Evolutionary conservation across 2,113 vertebrate species (phyloP), one percentile per base, ranked within the genome.

Genomic region (Istiophorus platypterus): DNA sequence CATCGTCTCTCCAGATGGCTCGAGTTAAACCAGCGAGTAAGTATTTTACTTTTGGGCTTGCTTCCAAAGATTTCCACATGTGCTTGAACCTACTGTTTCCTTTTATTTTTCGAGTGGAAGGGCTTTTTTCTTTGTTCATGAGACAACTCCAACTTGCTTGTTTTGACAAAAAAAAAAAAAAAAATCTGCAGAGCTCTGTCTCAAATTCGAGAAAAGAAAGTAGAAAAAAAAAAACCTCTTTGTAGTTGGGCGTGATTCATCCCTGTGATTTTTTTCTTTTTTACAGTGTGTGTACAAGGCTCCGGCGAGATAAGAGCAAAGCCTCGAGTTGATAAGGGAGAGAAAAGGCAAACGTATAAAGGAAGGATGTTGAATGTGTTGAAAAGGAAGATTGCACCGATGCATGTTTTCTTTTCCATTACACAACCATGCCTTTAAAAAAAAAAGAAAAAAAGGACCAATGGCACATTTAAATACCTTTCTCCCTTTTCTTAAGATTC

Each of bases 1-100:
- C 62, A 61, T 80, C 61, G 54, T 81, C 79, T 77, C 42, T 77
- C 64, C 78, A 87, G 85, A 90, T 87, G 70, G 81, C 90, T 90
- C 81, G n/a, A 56, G 90, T 85, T 87, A 78, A 85, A 84, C 61
- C 56, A 51, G 27, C 51, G 69, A 76, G 63, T 82, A 72, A 89
- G 88, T 87, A 63, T 66, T 81, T 85, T 68, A 72, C 49, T 79
- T 84, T 76, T 54, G 37, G 80, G 80, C 70, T 62, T n/a, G 71
- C 83, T 86, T 84, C 78, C 75, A 86, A 85, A 81, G 64, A 73
- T 34, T 51, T 62, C 69, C 69, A 51, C 69, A 69, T 54, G 31
- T 45, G 71, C 57, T 80, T 1, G 10, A 81, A 56, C 52, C 62
- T 17, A 5, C 41, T 17, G 31, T 63, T 76, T 24, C 8, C 24